A percentile compares a stretch with the other conserved stretches of the same genome.
Conservation (phyloP, 2,113 vertebrate genomes). For the Grus americana region DNA sequence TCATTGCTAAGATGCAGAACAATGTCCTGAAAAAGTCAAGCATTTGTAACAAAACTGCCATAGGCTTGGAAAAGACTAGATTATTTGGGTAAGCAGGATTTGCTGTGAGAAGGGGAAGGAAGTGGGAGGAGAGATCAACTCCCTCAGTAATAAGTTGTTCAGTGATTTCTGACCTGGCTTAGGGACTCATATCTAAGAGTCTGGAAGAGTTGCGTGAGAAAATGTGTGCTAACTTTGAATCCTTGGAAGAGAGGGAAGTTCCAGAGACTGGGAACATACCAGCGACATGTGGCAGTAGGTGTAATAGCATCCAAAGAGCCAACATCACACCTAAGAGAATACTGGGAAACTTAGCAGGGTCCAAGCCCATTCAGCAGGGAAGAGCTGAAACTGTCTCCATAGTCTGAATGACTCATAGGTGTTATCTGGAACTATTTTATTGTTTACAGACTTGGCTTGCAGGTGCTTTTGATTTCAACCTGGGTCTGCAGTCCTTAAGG, state of each 20-base stretch:
- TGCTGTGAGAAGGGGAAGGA: not conserved
- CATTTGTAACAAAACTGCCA: not conserved
- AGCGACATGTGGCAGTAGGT: not conserved
- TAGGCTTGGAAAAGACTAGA: not conserved
- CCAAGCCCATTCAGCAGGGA: not conserved
- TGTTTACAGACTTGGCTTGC: not conserved
- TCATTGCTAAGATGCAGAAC: not conserved
- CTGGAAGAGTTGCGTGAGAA: not conserved
- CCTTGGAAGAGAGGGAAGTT: not conserved
- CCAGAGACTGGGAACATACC: not conserved
- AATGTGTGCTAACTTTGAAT: not conserved
- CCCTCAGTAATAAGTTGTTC: not conserved
- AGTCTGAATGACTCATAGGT: no score
- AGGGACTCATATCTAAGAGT: not conserved
- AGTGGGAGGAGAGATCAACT: not conserved
- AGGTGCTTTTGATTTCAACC: not conserved
- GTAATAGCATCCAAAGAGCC: not conserved
- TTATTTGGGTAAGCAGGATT: not conserved
- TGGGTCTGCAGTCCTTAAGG: not conserved
- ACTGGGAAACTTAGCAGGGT: not conserved
- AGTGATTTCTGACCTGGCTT: not conserved
- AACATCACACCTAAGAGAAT: not conserved
- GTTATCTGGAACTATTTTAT: not conserved
- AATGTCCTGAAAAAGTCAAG: not conserved
- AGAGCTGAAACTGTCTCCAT: not conserved